Percentiles rank a stretch among this genome's conserved stretches.
These are phyloP conservation scores for Ceyx erithaca DNA, from an alignment of 2,797 vertebrate species.

Conservation along the genomic window DNA sequence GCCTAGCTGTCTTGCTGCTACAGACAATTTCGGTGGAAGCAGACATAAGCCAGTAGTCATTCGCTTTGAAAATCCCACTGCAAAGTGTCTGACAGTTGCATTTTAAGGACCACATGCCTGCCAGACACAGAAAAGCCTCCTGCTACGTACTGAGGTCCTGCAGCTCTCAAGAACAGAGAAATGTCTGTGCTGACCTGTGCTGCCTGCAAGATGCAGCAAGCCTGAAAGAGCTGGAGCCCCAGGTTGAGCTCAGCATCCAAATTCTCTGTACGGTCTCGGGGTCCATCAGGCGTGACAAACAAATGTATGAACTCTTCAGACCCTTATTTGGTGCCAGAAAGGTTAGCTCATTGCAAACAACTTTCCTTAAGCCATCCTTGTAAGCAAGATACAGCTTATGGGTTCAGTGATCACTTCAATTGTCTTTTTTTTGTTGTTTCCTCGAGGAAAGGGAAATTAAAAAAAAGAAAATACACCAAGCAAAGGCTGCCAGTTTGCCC, in stretches of 20 bases:
- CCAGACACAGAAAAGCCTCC: constrained; percentile 25
- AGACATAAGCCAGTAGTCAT: constrained; percentile 9
- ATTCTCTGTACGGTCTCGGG: background rate
- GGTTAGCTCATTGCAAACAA: background rate
- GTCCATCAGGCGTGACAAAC: background rate
- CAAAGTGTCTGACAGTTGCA: background rate
- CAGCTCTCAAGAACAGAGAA: background rate
- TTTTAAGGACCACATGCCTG: constrained; percentile 43
- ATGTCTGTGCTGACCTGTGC: background rate
- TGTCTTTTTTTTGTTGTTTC: background rate
- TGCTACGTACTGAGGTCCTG: background rate
- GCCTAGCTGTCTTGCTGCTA: background rate
- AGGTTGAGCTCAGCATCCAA: background rate
- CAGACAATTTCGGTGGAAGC: background rate
- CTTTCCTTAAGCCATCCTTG: background rate
- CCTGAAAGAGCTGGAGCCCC: background rate
- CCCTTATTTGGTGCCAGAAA: accelerated
- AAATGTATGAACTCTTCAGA: accelerated
- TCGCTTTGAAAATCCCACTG: constrained; percentile 4
- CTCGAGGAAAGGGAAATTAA: background rate
- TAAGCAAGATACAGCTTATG: accelerated
- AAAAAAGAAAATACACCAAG: too few species aligned
- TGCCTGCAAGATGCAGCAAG: background rate
- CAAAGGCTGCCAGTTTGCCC: background rate
- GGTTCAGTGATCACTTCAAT: background rate